Percentiles rank a stretch among this genome's conserved stretches.
Conservation (phyloP, 1,140 invertebrate species). For the Araneus ventricosus region DNA sequence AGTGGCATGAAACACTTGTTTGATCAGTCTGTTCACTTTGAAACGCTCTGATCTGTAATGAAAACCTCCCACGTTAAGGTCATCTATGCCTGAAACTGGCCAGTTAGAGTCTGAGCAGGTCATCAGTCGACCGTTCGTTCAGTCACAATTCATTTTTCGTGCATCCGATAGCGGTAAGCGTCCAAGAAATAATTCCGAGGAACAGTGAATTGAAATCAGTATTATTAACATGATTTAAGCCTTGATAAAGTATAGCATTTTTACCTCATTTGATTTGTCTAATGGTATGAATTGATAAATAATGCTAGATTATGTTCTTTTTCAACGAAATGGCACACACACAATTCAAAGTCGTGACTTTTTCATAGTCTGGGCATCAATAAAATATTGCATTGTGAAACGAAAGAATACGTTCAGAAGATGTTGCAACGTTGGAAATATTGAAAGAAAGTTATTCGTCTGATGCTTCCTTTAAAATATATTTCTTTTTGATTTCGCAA, state of each 20-base stretch:
- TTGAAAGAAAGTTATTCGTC: too few species aligned
- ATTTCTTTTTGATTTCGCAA: too few species aligned
- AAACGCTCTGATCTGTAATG: background rate
- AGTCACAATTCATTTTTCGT: constrained; percentile 18
- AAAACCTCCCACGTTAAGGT: constrained; percentile 5
- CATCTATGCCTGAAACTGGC: background rate
- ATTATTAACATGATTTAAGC: constrained; percentile 27
- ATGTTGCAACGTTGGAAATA: background rate
- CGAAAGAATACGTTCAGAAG: background rate
- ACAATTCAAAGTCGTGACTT: constrained; percentile 21
- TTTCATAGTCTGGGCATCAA: background rate
- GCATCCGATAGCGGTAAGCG: background rate
- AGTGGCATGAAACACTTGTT: background rate
- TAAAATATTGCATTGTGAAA: constrained; percentile 14
- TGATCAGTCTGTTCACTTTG: background rate
- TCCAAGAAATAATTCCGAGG: background rate
- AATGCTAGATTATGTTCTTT: background rate
- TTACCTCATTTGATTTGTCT: background rate
- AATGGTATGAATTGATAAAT: constrained; percentile 35
- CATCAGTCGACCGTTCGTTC: background rate
- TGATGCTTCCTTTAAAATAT: too few species aligned
- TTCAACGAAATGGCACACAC: background rate
- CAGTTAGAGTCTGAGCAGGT: background rate
- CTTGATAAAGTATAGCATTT: constrained; percentile 8
- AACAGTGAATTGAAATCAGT: background rate